A percentile compares a stretch with the other conserved stretches of the same genome.
phyloP scores from a whole-genome alignment of 2,797 vertebrate genomes.

The Agapornis canus region DNA sequence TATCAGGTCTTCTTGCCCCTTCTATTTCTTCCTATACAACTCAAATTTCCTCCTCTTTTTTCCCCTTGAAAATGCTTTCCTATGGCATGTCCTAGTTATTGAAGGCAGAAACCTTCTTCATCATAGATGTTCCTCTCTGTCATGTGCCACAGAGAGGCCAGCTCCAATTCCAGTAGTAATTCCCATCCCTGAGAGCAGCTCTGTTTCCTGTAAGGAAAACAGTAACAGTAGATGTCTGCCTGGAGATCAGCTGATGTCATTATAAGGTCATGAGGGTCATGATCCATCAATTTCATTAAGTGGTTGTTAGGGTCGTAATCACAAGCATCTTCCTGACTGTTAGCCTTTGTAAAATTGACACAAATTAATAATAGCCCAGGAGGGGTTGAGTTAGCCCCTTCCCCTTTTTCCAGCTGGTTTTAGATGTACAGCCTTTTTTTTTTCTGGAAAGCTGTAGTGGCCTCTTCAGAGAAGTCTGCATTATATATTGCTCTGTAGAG shows the following conservation, averaged over 20 bases:
- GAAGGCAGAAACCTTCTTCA: not conserved
- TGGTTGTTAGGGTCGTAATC: fast-evolving
- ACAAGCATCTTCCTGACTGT: not conserved
- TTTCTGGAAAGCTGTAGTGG: not conserved
- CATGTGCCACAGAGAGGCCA: not conserved
- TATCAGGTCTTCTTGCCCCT: not conserved
- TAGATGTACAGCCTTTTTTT: not conserved
- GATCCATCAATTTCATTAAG: not conserved
- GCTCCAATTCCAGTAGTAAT: not conserved
- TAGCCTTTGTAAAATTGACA: not conserved
- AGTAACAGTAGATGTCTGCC: not conserved
- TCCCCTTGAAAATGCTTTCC: not conserved
- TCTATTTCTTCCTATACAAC: not conserved
- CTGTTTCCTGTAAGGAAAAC: not conserved
- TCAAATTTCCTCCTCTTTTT: not conserved
- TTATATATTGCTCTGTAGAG: not conserved
- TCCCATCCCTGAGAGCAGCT: not conserved
- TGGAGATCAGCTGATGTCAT: not conserved
- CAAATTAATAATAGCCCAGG: not conserved
- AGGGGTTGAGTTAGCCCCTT: not conserved
- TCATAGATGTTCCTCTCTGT: not conserved
- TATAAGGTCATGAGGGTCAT: not conserved
- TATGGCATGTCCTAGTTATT: not conserved
- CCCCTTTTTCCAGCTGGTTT: not conserved
- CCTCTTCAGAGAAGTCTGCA: not conserved